Base-by-base conservation (phyloP, 2,113 vertebrate species). In the Procapra przewalskii region DNA sequence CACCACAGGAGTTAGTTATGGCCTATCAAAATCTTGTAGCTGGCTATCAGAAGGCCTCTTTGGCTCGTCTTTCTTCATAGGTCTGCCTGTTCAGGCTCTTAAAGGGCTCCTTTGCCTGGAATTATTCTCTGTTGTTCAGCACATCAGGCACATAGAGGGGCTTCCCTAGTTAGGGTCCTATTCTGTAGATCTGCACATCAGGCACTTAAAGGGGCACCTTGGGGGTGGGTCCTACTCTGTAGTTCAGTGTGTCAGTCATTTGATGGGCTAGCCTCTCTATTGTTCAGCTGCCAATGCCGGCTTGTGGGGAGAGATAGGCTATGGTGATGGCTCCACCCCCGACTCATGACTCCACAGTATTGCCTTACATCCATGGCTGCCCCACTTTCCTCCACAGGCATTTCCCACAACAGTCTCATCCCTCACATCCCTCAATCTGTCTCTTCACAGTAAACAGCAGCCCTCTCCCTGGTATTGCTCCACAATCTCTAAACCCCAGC, bases 121-220 rank as follows among this genome's bases (percentile, higher is more conserved):
- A n/a, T 19, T n/a, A 1, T 64, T 67, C 15, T 64, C 33, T 67
- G 33, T 64, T 67, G 15, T 67, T 67, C 33, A 67, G 62, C 33
- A n/a, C 0, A 0, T n/a, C 33, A n/a, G 62, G 3, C 16, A n/a
- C 62, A 19, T 19, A n/a, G 62, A 67, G 16, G 3, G 62, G 1
- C 4, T 4, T 16, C 62, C 7, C 16, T n/a, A 16, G 33, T 16
- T 67, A n/a, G 33, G 67, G 67, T 75, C 11, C 5, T 40, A 23
- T 11, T 75, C n/a, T 40, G 19, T 40, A 75, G 11, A 36, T 21
- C 17, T 71, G 17, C 9, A 36, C 9, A 36, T 75, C 10, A 40
- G n/a, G 19, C 11, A 40, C 36, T 75, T 75, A 75, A 75, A 40
- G 19, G 36, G 67, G 10, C 10, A 40, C 11, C n/a, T 10, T 75